Percentiles rank a stretch among this genome's conserved stretches.
Conservation (phyloP, 2,797 vertebrate species). For the Oryzias sinensis region DNA sequence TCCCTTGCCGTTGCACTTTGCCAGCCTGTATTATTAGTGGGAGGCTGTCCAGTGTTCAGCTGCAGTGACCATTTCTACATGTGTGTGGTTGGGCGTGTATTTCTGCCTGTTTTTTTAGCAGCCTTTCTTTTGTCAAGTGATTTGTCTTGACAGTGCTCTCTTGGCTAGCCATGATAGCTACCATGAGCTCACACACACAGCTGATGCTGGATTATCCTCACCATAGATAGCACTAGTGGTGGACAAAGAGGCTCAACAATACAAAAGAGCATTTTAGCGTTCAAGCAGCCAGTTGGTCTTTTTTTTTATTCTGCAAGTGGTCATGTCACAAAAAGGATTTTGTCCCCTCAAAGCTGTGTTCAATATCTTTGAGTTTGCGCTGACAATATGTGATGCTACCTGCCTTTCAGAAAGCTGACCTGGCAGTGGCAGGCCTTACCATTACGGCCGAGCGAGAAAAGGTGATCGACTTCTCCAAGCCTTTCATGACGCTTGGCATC, state of each 20-base stretch:
- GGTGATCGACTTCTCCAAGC: conserved; percentile 99
- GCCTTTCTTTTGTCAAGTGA: conserved; percentile 67
- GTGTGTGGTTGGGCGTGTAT: conserved; percentile 24
- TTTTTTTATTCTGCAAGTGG: conserved; percentile 18
- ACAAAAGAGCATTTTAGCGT: conserved; percentile 42
- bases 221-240: conserved; percentile 38
- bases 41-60: conserved; percentile 49
- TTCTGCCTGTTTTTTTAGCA: conserved; percentile 42
- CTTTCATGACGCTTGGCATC: conserved; percentile 98
- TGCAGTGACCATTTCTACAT: conserved; percentile 44
- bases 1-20: conserved; percentile 76
- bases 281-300: conserved; percentile 19
- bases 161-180: conserved; percentile 40
- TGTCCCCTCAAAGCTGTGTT: conserved; percentile 1
- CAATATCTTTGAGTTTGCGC: conserved; percentile 5
- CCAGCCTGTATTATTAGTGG: conserved; percentile 68
- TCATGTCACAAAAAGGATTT: conserved; percentile 20
- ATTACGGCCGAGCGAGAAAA: conserved; percentile 98
- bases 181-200: conserved; percentile 19
- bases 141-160: conserved; percentile 63
- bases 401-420: conserved; percentile 91
- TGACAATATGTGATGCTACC: conserved; percentile 13
- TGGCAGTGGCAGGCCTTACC: conserved; percentile 94
- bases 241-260: conserved; percentile 38
- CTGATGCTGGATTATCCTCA: conserved; percentile 39